Percentiles rank a stretch among this genome's conserved stretches.
Evolutionary conservation across 1,140 invertebrate species (phyloP).

Genomic region (Drosophila teissieri): DNA sequence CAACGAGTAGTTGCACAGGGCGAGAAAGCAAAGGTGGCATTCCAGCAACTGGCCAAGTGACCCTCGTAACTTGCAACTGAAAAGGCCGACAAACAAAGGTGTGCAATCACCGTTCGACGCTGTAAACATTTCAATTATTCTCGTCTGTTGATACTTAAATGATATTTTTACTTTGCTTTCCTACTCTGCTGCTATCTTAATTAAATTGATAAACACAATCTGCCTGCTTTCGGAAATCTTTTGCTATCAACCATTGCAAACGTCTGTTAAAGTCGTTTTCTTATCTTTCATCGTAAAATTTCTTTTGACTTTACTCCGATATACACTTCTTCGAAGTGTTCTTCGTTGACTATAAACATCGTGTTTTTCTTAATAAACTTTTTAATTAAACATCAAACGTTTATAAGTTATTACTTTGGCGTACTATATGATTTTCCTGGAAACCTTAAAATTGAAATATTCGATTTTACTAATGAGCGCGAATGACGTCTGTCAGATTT

Average conservation of each 20-base stretch:
- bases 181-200: conserved; percentile 9
- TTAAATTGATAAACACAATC: conserved; percentile 30
- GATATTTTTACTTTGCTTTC: conserved; percentile 6
- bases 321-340: too few species aligned
- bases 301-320: not conserved
- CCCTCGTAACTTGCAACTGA: conserved; percentile 6
- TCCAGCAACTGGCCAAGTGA: conserved; percentile 18
- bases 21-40: conserved; percentile 15
- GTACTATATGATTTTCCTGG: too few species aligned
- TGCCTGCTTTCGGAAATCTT: conserved; percentile 2
- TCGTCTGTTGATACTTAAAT: conserved; percentile 4
- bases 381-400: too few species aligned
- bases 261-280: not conserved
- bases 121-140: conserved; percentile 35
- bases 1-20: conserved; percentile 43
- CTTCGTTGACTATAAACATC: not conserved
- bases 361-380: not conserved
- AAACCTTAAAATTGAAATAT: too few species aligned
- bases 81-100: conserved; percentile 23
- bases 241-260: not conserved
- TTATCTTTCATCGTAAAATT: conserved; percentile 14
- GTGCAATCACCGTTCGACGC: conserved; percentile 1
- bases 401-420: too few species aligned
- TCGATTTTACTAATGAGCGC: not conserved
- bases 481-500: not conserved